Evolutionary conservation across 1,140 invertebrate species (phyloP).

Genomic region (Heliconius melpomene): DNA sequence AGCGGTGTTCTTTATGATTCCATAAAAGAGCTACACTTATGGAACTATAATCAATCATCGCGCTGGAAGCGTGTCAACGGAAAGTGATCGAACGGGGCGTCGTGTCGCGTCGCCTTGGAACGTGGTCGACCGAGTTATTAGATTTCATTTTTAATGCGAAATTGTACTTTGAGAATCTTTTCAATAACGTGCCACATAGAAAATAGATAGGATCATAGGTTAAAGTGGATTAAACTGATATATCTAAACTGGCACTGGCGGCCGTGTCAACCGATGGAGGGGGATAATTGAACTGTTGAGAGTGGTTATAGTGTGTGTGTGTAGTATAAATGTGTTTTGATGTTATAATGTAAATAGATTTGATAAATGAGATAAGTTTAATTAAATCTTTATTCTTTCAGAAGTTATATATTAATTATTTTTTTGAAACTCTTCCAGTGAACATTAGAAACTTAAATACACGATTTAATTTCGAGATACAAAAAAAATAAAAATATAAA

Average conservation of each 20-base stretch:
- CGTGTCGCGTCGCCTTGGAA: neutral
- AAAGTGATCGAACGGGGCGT: neutral
- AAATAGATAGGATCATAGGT: conserved; percentile 4
- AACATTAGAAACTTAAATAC: neutral
- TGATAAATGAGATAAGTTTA: too few species aligned
- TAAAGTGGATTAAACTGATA: neutral
- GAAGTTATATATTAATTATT: neutral
- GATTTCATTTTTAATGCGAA: conserved; percentile 5
- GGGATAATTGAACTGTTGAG: too few species aligned
- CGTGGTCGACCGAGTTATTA: neutral
- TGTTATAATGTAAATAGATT: too few species aligned
- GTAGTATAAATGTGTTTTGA: too few species aligned
- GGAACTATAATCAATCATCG: neutral
- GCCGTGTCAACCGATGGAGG: too few species aligned
- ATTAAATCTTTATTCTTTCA: too few species aligned
- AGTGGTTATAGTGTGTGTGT: too few species aligned
- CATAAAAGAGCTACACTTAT: neutral
- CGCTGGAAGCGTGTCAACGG: neutral
- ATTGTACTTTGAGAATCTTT: neutral
- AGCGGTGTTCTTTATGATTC: neutral
- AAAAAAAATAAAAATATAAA: too few species aligned
- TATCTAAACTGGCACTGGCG: too few species aligned
- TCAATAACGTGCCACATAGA: neutral
- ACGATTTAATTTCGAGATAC: too few species aligned
- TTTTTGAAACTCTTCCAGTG: neutral